Conservation (phyloP, 2,888 invertebrate species). For the Drosophila subquinaria region DNA sequence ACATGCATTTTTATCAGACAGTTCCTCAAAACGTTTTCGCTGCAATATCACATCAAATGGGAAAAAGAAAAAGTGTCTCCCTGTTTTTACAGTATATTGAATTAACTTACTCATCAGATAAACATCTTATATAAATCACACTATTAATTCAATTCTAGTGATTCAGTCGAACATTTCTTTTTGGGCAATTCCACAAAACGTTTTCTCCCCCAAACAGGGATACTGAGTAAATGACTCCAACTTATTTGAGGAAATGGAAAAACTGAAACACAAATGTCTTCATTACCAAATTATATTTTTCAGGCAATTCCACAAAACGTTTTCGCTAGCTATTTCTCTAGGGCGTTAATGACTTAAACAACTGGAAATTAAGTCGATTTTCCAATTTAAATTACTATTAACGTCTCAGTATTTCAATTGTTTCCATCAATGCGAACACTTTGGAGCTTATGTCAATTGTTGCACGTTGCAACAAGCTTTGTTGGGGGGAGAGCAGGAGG, state of each 20-base stretch:
- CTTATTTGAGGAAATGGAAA: background rate
- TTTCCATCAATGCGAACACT: constrained; percentile 25
- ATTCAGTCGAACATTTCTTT: background rate
- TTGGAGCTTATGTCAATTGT: constrained; percentile 2
- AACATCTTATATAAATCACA: background rate
- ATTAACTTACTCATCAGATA: constrained; percentile 11
- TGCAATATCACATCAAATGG: background rate
- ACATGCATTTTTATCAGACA: constrained; percentile 3
- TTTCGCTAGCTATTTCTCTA: background rate
- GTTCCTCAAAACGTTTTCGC: constrained; percentile 14
- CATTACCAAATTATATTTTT: background rate
- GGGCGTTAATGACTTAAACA: background rate
- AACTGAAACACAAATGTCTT: background rate
- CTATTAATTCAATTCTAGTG: background rate
- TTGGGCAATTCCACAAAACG: background rate
- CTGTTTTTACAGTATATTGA: background rate
- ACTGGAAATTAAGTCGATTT: background rate
- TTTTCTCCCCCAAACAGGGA: background rate
- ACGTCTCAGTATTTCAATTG: background rate
- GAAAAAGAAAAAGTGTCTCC: no score
- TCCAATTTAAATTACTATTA: background rate
- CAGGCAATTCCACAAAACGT: background rate
- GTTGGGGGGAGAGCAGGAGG: background rate
- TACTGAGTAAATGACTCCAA: background rate
- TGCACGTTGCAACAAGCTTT: constrained; percentile 37